These are phyloP conservation scores for Trichogramma pretiosum DNA, from an alignment of 1,140 invertebrate genomes.

Conservation along the genomic window DNA sequence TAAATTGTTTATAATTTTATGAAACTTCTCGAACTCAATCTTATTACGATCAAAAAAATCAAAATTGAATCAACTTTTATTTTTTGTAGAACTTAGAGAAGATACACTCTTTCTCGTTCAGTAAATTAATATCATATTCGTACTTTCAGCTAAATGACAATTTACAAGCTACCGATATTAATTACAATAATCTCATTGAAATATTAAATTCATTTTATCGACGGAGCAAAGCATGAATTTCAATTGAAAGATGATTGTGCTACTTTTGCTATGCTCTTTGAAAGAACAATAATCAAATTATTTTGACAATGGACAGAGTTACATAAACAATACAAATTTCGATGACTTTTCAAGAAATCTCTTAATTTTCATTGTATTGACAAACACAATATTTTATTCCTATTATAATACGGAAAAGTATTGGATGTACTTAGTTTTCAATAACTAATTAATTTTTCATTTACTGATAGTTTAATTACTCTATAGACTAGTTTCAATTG, in stretches of 20 bases:
- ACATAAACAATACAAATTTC: constrained; percentile 4
- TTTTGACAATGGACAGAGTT: background rate
- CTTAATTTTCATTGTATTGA: background rate
- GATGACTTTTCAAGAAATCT: constrained; percentile 12
- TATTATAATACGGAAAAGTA: constrained; percentile 28
- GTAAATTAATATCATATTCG: constrained; percentile 40
- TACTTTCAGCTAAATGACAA: constrained; percentile 27
- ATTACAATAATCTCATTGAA: constrained; percentile 23
- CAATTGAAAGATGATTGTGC: constrained; percentile 37
- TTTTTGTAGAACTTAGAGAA: too few species aligned
- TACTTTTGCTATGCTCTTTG: constrained; percentile 24
- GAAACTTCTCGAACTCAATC: too few species aligned
- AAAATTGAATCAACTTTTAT: too few species aligned
- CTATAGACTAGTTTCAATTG: too few species aligned
- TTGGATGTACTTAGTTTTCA: constrained; percentile 41
- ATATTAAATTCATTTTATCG: constrained; percentile 21
- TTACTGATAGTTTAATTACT: too few species aligned
- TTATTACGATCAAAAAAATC: too few species aligned
- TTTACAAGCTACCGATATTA: constrained; percentile 35
- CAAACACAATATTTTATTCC: background rate
- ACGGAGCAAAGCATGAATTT: constrained; percentile 21
- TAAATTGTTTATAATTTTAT: constrained; percentile 14
- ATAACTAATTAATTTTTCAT: too few species aligned
- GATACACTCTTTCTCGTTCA: too few species aligned
- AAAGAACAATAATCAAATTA: background rate